phyloP scores from a whole-genome alignment of 2,797 vertebrate genomes.

The Synanceia verrucosa region DNA sequence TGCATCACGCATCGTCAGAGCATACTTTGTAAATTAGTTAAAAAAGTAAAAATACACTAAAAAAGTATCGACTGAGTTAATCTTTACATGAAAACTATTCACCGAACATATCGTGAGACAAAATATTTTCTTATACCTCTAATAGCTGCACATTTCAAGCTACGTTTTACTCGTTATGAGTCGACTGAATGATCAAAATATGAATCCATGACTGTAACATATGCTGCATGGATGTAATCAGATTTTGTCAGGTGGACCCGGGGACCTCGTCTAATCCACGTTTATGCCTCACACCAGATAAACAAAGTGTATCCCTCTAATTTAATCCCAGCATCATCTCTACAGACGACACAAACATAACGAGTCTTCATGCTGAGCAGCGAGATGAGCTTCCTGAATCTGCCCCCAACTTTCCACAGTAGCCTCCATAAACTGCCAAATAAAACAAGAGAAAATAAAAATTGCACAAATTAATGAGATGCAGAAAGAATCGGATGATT shows the following conservation, averaged over 20 bases:
- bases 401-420: slow-evolving; percentile 30
- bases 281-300: slow-evolving; percentile 9
- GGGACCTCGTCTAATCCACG: neutral
- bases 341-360: slow-evolving; percentile 33
- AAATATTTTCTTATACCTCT: neutral
- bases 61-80: too few species aligned
- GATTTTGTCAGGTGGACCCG: neutral
- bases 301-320: slow-evolving; percentile 40
- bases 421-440: neutral
- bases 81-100: too few species aligned
- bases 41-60: too few species aligned
- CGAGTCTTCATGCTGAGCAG: slow-evolving; percentile 37
- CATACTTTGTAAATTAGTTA: too few species aligned
- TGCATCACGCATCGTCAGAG: too few species aligned
- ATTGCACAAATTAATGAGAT: slow-evolving; percentile 15
- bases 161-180: slow-evolving; percentile 10
- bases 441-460: slow-evolving; percentile 3
- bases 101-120: too few species aligned
- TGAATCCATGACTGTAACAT: slow-evolving; percentile 10
- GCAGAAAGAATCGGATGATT: neutral
- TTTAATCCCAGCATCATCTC: slow-evolving; percentile 52
- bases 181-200: neutral
- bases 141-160: neutral
- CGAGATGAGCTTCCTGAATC: slow-evolving; percentile 36
- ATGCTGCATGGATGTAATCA: neutral